phyloP scores from a whole-genome alignment of 2,797 vertebrate species.

The Acanthornis magna region DNA sequence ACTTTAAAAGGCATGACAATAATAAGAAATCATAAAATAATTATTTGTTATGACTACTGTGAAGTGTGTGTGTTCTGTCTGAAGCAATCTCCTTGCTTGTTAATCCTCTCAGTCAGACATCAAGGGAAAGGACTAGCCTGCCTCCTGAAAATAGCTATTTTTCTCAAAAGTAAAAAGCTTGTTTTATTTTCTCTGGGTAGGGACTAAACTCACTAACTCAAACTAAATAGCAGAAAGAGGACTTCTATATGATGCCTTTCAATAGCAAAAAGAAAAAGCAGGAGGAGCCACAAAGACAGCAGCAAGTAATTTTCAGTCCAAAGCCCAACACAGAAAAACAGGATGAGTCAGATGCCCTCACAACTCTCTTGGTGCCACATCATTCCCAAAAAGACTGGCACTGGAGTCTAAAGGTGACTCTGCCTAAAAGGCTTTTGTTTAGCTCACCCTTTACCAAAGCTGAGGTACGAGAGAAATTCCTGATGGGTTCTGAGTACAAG shows the following conservation, averaged over 20 bases:
- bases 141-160: not conserved
- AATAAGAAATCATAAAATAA: not conserved
- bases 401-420: not conserved
- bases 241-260: not conserved
- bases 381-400: not conserved
- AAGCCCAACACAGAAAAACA: not conserved
- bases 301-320: not conserved
- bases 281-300: not conserved
- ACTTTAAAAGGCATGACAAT: not conserved
- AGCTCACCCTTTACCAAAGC: not conserved
- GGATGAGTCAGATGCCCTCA: not conserved
- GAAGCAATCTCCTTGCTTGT: not conserved
- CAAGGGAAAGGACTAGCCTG: not conserved
- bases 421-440: not conserved
- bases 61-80: not conserved
- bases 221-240: not conserved
- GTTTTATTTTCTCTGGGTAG: not conserved
- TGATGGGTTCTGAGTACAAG: not conserved
- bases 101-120: not conserved
- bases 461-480: not conserved
- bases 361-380: not conserved
- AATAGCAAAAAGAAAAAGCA: not conserved
- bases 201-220: not conserved
- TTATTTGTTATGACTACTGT: not conserved
- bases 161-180: not conserved